Evolutionary conservation across 2,888 invertebrate species (phyloP).

Genomic region (Toxonevra muliebris): DNA sequence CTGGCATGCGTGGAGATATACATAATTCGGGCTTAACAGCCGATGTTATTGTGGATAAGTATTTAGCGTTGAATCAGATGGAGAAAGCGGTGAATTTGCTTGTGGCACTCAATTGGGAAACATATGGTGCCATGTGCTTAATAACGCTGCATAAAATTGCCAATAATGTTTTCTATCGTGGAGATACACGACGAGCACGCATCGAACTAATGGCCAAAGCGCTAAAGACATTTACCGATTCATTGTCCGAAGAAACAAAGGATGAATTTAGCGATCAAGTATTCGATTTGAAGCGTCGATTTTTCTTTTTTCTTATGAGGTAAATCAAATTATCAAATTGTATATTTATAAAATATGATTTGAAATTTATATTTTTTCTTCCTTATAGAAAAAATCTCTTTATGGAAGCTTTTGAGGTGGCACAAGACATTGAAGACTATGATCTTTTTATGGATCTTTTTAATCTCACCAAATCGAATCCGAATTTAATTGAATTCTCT

Average conservation of each 20-base stretch:
- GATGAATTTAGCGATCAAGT: constrained; percentile 81
- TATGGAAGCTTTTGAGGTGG: constrained; percentile 85
- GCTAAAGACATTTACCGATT: constrained; percentile 80
- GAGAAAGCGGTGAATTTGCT: constrained; percentile 77
- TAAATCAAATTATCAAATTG: constrained; percentile 58
- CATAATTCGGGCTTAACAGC: constrained; percentile 68
- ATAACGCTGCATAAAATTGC: constrained; percentile 78
- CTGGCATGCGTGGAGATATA: constrained; percentile 64
- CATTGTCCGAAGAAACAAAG: constrained; percentile 73
- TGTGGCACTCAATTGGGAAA: constrained; percentile 79
- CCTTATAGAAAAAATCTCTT: constrained; percentile 37
- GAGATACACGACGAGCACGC: constrained; percentile 55
- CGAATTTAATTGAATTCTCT: constrained; percentile 70
- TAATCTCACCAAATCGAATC: constrained; percentile 74
- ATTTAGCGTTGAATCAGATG: constrained; percentile 71
- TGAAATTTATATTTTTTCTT: constrained; percentile 8
- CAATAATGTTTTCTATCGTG: constrained; percentile 68
- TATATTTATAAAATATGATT: background rate
- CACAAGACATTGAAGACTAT: constrained; percentile 85
- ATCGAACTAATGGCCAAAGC: constrained; percentile 76
- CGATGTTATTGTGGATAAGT: constrained; percentile 71
- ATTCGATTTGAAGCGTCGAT: constrained; percentile 83
- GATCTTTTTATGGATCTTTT: constrained; percentile 88
- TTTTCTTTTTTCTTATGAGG: constrained; percentile 87
- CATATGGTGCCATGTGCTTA: constrained; percentile 78